Base-by-base conservation (phyloP, 2,797 vertebrate genomes). In the Cyclopterus lumpus region DNA sequence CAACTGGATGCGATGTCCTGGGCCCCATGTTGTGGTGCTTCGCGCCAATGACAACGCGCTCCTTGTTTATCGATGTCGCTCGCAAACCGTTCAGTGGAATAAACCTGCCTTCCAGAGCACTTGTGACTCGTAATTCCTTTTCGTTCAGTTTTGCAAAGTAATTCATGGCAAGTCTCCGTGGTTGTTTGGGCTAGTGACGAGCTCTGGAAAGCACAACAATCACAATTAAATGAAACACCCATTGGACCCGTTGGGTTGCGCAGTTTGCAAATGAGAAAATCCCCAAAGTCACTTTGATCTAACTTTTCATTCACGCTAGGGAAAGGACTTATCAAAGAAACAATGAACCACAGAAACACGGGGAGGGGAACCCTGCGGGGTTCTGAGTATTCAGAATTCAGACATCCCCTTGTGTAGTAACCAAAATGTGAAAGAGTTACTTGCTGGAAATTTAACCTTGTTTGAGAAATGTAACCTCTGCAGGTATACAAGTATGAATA, bases 201-300 rank as follows among this genome's bases (percentile, higher is more conserved):
- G 40, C 62, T 67, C 68, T 81, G 69, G 72, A 80, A 78, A 77
- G 53, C 34, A 75, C 67, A 71, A 63, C 67, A 79, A 28, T 75
- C 42, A 38, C 26, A 55, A 4, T 63, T 2, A 67, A 73, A 69
- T 66, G 3, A 59, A 71, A 72, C 32, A 40, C 24, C 62, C 36
- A 24, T 46, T 58, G 30, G 65, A 20, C 20, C 54, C 15, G 28
- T 12, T 60, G 30, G 63, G 26, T 40, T 75, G 18, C 51, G 26
- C 54, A 55, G 42, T 34, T 71, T 67, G 46, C 38, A 59, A 46
- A 76, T 30, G 26, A 58, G 20, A 24, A 65, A 71, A 61, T 20
- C 53, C n/a, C 64, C n/a, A 4, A 11, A 32, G 34, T 71, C 30
- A 44, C 30, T 76, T 77, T 78, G 42, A 67, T 63, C 32, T n/a